Evolutionary conservation across 2,888 invertebrate genomes (phyloP).

Genomic region (Lochmaea crataegi): DNA sequence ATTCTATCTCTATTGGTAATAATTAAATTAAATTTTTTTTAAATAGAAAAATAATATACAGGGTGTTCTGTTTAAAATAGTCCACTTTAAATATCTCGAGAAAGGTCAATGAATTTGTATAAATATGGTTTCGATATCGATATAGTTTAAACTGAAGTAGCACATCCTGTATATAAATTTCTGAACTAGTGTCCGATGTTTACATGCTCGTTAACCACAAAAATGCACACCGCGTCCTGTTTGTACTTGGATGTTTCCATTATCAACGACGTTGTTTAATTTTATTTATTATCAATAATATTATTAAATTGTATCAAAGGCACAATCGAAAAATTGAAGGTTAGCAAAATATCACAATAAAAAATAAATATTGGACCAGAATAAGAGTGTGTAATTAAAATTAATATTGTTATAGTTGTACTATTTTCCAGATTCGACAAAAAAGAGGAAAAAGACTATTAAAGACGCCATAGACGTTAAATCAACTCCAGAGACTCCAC

Average conservation of each 20-base stretch:
- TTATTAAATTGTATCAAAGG: not conserved
- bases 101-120: no score
- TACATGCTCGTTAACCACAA: slow-evolving; percentile 8
- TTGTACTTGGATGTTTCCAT: not conserved
- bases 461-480: slow-evolving; percentile 57
- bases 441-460: slow-evolving; percentile 59
- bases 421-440: slow-evolving; percentile 56
- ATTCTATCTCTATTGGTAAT: no score
- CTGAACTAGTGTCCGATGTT: not conserved
- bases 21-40: no score
- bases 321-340: not conserved
- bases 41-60: no score
- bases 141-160: not conserved
- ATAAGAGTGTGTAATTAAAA: no score
- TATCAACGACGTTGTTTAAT: not conserved
- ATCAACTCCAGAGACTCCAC: slow-evolving; percentile 45
- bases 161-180: not conserved
- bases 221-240: slow-evolving; percentile 14
- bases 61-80: no score
- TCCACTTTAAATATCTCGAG: no score
- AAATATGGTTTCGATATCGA: not conserved
- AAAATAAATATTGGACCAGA: no score
- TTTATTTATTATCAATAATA: not conserved
- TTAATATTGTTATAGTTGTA: not conserved
- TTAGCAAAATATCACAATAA: not conserved